These are phyloP conservation scores for Polydrusus tereticollis DNA, from an alignment of 2,888 invertebrate genomes.

Conservation along the genomic window DNA sequence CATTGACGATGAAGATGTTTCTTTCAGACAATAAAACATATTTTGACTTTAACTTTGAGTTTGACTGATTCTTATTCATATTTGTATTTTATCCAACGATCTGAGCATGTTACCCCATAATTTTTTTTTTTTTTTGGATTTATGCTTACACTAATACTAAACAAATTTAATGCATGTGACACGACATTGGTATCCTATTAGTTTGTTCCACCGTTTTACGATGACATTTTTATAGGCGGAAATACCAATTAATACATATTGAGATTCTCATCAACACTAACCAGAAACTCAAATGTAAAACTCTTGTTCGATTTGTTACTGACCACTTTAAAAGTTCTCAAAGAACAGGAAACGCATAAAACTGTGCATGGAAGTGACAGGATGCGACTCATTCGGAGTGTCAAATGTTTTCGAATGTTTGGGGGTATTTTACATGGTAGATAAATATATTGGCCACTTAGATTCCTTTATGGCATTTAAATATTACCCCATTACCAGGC, in stretches of 20 bases:
- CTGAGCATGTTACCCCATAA: no score
- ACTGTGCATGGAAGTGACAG: conserved; percentile 32
- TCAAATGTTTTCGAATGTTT: conserved; percentile 32
- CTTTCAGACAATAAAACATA: no score
- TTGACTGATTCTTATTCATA: no score
- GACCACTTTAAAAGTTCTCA: conserved; percentile 32
- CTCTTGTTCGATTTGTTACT: conserved; percentile 50
- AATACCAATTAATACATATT: conserved; percentile 50
- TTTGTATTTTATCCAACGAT: no score
- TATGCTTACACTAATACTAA: no score
- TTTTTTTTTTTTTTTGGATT: no score
- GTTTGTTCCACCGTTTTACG: conserved; percentile 9
- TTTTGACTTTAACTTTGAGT: no score
- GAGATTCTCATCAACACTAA: conserved; percentile 25
- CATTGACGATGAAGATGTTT: no score
- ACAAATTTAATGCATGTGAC: not conserved
- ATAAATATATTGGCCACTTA: conserved; percentile 11
- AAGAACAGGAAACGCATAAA: conserved; percentile 46
- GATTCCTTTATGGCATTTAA: not conserved
- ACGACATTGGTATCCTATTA: conserved; percentile 4
- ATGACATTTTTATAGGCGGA: conserved; percentile 40
- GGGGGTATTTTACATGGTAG: conserved; percentile 22
- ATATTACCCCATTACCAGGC: not conserved
- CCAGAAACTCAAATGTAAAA: conserved; percentile 52
- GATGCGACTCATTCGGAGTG: conserved; percentile 43